Evolutionary conservation across 2,888 invertebrate species (phyloP).

Genomic region (Megalurothrips usitatus): DNA sequence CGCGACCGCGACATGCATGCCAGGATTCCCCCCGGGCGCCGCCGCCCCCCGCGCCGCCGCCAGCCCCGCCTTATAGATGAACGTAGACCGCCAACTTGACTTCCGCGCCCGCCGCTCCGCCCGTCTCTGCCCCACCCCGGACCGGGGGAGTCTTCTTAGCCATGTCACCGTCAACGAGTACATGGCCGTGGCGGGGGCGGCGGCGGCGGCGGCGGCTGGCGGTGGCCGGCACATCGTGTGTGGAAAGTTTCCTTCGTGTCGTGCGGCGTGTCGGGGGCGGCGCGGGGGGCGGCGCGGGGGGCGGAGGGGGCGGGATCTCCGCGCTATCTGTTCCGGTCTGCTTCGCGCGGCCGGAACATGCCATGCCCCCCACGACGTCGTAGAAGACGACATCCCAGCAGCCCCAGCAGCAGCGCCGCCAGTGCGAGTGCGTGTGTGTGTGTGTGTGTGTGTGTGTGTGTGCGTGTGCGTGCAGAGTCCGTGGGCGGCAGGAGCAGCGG

Average conservation of each 20-base stretch:
- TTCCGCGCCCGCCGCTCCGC: too few species aligned
- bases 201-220: neutral
- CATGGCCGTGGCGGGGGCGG: neutral
- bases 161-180: slow-evolving; percentile 6
- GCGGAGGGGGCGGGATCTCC: neutral
- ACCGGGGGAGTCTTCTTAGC: neutral
- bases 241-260: neutral
- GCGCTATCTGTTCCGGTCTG: slow-evolving; percentile 5
- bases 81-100: too few species aligned
- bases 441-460: too few species aligned
- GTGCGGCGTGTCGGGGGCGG: neutral
- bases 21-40: neutral
- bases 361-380: too few species aligned
- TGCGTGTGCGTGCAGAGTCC: too few species aligned
- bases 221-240: neutral
- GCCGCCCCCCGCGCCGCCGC: neutral
- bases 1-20: neutral
- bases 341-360: neutral
- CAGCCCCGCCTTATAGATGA: neutral
- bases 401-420: too few species aligned
- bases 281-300: neutral
- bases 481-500: too few species aligned
- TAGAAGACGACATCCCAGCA: too few species aligned
- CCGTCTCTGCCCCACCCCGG: neutral
- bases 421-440: too few species aligned